Base-by-base conservation (phyloP, 2,797 vertebrate genomes). In the Leptoclinus maculatus region DNA sequence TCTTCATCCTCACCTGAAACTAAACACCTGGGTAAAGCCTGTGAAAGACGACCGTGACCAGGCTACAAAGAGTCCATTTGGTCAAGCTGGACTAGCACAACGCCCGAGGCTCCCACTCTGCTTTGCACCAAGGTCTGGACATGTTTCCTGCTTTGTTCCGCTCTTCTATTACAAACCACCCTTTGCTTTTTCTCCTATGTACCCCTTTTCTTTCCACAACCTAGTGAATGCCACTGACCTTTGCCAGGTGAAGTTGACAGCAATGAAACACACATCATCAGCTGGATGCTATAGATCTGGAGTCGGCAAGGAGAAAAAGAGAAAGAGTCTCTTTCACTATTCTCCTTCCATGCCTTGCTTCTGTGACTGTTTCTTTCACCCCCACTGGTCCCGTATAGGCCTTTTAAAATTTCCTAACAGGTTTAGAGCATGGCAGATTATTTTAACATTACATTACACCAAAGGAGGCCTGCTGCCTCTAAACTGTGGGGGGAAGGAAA, bases 361-460 rank as follows among this genome's bases (percentile, higher is more conserved):
- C 23, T 79, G 38, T 82, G n/a, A n/a, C n/a, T n/a, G 45, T 78
- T 67, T 82, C 56, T 67, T 71, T 80, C 64, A 66, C 70, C 54
- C 54, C 57, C 12, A 39, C 62, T 25, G 7, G 66, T 69, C 77
- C 66, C 49, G 1, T 29, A 66, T 58, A 83, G 80, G 39, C 78
- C 76, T 90, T 93, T 93, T 82, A 91, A 91, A 92, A 87, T 69
- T 57, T 86, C 80, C 76, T 80, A 91, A 91, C 88, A 89, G 88
- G 88, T 94, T 92, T 92, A 92, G 86, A 87, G 86, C 82, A 74
- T 87, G 84, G 80, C 84, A 89, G 86, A 91, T 91, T 91, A 75
- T 89, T 93, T 93, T 89, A 89, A 91, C 83, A 89, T 92, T 89
- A 85, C 85, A 89, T 82, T 83, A 71, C 53, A 71, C 84, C 69